Evolutionary conservation across 2,113 vertebrate genomes (phyloP), one percentile per base, ranked within the genome.

Genomic region (Henicopernis longicauda): DNA sequence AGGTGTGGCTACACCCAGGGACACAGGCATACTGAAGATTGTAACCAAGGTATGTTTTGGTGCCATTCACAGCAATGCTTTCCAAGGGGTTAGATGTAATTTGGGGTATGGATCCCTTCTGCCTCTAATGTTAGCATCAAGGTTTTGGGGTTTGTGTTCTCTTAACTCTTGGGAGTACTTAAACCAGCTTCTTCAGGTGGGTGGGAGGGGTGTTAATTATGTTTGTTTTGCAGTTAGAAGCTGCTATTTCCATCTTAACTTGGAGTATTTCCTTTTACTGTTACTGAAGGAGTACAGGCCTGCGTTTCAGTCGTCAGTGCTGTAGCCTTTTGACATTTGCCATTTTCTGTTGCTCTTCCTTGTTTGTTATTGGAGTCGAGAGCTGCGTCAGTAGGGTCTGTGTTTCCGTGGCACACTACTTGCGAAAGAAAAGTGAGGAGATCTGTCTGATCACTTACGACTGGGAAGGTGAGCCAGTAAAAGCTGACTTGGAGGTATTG

Each of bases 31-130:
- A 20, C 47, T 72, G 55, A 50, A 29, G 62, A 8, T 17, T 36
- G 50, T 80, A 54, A 23, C 42, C 19, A 2, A 27, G 77, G 34
- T 80, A 29, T 89, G 36, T 74, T 90, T 89, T 44, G 94, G 93
- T 96, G 95, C 81, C 45, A 19, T 78, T 89, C 95, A 47, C 71
- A 87, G 89, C 6, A 3, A 34, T n/a, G 47, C 67, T 94, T 93
- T 84, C 50, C n/a, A 22, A 82, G 40, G 69, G 73, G 57, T 96
- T 89, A 9, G 47, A 18, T 91, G 97, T 93, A 79, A 88, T 76
- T 95, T 91, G 44, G 89, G 62, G 55, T 95, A 73, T 88, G 50
- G 86, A 74, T 72, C 40, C 67, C 86, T 90, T 61, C 67, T 80
- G 61, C 32, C 67, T 83, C 52, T 44, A 21, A 61, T 8, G 31